Conservation (phyloP, 2,797 vertebrate species). For the Hippocampus kuda region DNA sequence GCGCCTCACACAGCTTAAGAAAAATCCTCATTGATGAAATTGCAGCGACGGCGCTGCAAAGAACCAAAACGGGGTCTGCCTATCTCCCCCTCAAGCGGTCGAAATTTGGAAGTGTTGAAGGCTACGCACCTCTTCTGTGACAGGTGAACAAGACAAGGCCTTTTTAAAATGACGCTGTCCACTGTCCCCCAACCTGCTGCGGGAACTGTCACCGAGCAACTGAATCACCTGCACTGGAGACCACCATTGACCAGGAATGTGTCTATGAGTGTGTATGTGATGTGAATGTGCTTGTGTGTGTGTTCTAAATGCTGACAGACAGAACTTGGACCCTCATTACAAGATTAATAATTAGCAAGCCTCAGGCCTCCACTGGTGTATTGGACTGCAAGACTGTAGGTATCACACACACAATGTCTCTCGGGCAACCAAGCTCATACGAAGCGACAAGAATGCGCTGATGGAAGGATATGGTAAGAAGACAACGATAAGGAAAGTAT, state of each 20-base stretch:
- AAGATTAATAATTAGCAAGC: conserved; percentile 73
- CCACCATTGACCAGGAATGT: conserved; percentile 28
- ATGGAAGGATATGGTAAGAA: conserved; percentile 32
- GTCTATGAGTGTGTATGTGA: conserved; percentile 29
- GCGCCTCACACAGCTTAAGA: not conserved
- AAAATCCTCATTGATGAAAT: conserved; percentile 8
- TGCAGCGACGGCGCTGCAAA: conserved; percentile 16
- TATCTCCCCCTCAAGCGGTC: conserved; percentile 56
- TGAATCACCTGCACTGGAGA: conserved; percentile 36
- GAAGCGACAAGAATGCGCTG: conserved; percentile 29
- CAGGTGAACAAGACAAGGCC: conserved; percentile 53
- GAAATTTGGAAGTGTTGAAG: conserved; percentile 39
- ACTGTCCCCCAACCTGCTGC: conserved; percentile 33
- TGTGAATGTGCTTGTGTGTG: conserved; percentile 3
- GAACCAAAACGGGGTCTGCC: conserved; percentile 45
- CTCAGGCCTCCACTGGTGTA: conserved; percentile 61
- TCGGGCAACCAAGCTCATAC: conserved; percentile 14
- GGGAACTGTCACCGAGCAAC: conserved; percentile 59
- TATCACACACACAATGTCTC: conserved; percentile 38
- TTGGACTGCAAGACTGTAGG: conserved; percentile 44
- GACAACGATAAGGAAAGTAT: conserved; percentile 24
- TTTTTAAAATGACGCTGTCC: conserved; percentile 48
- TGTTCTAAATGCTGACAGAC: conserved; percentile 10
- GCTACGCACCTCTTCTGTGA: conserved; percentile 43
- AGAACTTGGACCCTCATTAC: conserved; percentile 62